Conservation (phyloP, 1,140 invertebrate species). For the Neodiprion virginianus region DNA sequence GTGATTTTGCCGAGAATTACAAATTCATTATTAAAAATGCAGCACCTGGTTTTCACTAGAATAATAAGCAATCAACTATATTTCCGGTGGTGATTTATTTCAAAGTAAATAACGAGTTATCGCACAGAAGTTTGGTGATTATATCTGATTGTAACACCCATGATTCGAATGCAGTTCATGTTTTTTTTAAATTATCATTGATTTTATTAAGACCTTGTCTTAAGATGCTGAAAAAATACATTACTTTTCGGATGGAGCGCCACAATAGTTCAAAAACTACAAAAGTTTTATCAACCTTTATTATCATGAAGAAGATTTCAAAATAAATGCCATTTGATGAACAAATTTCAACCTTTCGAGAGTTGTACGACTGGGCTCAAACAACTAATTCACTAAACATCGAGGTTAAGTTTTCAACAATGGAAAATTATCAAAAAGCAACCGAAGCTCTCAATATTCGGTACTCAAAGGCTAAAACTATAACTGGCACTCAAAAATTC, state of each 20-base stretch:
- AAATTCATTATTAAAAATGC: too few relatives aligned
- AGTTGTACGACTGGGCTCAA: background rate
- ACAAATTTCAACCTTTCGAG: background rate
- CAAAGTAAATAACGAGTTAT: conserved; percentile 13
- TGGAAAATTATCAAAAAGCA: conserved; percentile 9
- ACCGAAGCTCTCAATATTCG: conserved; percentile 18
- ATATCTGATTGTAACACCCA: conserved; percentile 29
- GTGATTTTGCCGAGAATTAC: conserved; percentile 26
- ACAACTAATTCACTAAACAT: conserved; percentile 9
- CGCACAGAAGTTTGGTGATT: conserved; percentile 21
- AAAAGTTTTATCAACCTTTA: conserved; percentile 28
- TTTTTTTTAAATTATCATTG: conserved; percentile 19
- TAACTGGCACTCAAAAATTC: conserved; percentile 17
- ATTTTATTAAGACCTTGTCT: conserved; percentile 20
- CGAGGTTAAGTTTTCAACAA: background rate
- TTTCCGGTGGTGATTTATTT: conserved; percentile 31
- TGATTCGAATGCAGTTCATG: conserved; percentile 23
- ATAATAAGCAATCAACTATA: conserved; percentile 29
- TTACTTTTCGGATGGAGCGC: conserved; percentile 10
- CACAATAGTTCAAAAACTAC: conserved; percentile 6
- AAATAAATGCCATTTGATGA: conserved; percentile 26
- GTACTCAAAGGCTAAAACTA: conserved; percentile 18
- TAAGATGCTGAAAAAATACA: conserved; percentile 21
- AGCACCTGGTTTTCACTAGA: conserved; percentile 20
- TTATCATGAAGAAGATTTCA: conserved; percentile 20